Evolutionary conservation across 2,797 vertebrate species (phyloP).

Genomic region (Rhabdomys pumilio): DNA sequence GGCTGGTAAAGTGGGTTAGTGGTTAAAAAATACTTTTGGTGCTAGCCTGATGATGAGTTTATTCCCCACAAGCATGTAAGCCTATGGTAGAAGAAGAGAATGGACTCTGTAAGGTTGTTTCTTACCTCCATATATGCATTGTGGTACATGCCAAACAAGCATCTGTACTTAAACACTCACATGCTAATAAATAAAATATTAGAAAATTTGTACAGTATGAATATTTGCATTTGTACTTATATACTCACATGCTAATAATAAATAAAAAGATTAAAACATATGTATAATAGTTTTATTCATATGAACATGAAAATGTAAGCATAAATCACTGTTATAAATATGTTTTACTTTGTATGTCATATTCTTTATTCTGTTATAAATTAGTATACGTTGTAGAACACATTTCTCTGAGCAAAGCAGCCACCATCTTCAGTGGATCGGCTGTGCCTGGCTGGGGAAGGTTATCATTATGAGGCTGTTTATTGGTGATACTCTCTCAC

Average conservation of each 20-base stretch:
- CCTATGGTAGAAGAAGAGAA: background rate
- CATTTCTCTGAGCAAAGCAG: background rate
- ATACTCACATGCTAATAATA: background rate
- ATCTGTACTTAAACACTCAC: background rate
- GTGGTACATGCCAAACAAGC: background rate
- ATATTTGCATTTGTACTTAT: background rate
- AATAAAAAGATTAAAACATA: background rate
- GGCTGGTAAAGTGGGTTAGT: background rate
- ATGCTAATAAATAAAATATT: background rate
- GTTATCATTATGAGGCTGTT: background rate
- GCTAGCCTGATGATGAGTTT: background rate
- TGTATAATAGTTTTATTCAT: background rate
- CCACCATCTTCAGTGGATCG: background rate
- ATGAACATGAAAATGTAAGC: background rate
- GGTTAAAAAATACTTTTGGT: background rate
- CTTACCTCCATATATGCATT: background rate
- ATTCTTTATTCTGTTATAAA: background rate
- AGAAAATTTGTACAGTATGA: background rate
- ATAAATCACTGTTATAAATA: background rate
- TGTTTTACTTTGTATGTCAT: no score
- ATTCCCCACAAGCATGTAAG: background rate
- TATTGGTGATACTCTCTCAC: background rate
- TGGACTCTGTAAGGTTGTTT: background rate
- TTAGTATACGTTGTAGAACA: background rate
- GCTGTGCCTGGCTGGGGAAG: background rate